Percentiles rank a stretch among this genome's conserved stretches.
Evolutionary conservation across 1,140 invertebrate species (phyloP).

Genomic region (Camponotus floridanus): DNA sequence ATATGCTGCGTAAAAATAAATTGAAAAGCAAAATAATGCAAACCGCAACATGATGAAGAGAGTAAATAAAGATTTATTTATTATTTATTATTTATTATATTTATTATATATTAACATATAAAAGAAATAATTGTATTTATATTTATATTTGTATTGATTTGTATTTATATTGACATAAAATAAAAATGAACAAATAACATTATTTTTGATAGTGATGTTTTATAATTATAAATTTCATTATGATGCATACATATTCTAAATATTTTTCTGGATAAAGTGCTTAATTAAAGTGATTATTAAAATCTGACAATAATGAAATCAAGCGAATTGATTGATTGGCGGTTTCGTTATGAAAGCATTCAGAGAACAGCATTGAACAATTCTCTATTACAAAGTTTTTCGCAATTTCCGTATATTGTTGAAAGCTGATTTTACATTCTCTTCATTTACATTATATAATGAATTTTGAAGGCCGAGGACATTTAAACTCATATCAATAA

Average conservation of each 20-base stretch:
- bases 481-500: background rate
- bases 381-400: background rate
- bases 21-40: background rate
- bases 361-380: background rate
- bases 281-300: background rate
- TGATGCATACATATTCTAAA: background rate
- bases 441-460: background rate
- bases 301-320: background rate
- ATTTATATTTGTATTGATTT: too few relatives aligned
- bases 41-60: background rate
- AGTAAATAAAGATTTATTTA: background rate
- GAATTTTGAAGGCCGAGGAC: background rate
- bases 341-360: conserved; percentile 1
- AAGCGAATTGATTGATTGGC: background rate
- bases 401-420: background rate
- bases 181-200: background rate
- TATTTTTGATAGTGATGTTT: background rate
- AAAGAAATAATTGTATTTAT: too few relatives aligned
- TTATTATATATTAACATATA: too few relatives aligned
- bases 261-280: background rate
- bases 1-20: background rate
- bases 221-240: background rate
- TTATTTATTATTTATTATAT: background rate
- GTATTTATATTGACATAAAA: background rate
- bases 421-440: background rate